Conservation (phyloP, 2,888 invertebrate genomes). For the Andricus curvator region DNA sequence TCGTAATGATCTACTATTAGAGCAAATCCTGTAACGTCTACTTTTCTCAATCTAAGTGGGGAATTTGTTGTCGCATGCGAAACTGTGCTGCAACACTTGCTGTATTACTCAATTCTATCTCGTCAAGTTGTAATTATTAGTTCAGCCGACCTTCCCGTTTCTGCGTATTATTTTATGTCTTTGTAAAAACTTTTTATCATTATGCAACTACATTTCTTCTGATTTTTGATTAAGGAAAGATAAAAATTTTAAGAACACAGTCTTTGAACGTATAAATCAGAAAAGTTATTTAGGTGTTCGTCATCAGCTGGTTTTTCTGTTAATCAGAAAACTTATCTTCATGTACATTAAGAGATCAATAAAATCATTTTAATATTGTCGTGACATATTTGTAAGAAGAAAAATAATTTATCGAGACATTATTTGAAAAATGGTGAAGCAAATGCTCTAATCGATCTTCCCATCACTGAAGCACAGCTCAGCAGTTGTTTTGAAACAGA, state of each 20-base stretch:
- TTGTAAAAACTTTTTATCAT: background rate
- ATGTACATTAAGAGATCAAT: background rate
- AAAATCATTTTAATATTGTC: background rate
- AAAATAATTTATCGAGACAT: background rate
- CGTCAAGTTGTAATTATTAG: slow-evolving; percentile 23
- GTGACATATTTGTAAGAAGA: slow-evolving; percentile 18
- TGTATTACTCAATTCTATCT: slow-evolving; percentile 4
- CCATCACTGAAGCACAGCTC: background rate
- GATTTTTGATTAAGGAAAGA: background rate
- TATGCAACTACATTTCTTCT: background rate
- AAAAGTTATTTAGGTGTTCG: background rate
- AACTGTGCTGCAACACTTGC: slow-evolving; percentile 9
- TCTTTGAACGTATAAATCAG: background rate
- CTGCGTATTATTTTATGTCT: background rate
- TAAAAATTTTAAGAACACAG: too few relatives aligned
- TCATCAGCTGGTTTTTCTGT: background rate
- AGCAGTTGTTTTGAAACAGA: slow-evolving; percentile 19
- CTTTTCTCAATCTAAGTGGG: slow-evolving; percentile 4
- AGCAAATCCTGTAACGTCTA: slow-evolving; percentile 17
- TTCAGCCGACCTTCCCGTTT: background rate
- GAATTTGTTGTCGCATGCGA: slow-evolving; percentile 36
- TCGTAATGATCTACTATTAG: slow-evolving; percentile 30
- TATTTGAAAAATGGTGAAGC: background rate
- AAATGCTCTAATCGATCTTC: slow-evolving; percentile 6
- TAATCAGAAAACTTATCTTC: background rate